Evolutionary conservation across 2,113 vertebrate genomes (phyloP).

Genomic region (Caranx ignobilis): DNA sequence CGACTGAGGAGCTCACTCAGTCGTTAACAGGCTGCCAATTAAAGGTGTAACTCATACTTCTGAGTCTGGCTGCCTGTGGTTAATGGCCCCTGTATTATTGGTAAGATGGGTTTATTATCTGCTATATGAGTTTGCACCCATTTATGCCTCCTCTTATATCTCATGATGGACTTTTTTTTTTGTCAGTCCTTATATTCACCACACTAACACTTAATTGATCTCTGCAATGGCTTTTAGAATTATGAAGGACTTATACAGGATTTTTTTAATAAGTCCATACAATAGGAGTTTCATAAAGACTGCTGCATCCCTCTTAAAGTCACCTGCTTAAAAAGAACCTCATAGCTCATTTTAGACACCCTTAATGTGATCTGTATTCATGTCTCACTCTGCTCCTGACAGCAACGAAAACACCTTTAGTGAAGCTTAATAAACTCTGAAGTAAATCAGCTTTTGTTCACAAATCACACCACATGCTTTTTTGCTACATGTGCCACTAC

Average conservation of each 20-base stretch:
- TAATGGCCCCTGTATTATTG: conserved; percentile 8
- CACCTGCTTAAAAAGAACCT: background rate
- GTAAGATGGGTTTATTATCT: background rate
- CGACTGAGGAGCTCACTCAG: background rate
- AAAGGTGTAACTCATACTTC: conserved; percentile 8
- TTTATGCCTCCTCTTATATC: background rate
- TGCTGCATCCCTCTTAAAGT: background rate
- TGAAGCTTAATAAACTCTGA: background rate
- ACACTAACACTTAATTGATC: background rate
- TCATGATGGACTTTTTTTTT: background rate
- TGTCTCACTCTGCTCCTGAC: too few relatives aligned
- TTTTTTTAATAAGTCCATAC: background rate
- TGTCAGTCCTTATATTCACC: background rate
- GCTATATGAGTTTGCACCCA: background rate
- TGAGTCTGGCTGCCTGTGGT: background rate
- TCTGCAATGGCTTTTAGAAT: background rate
- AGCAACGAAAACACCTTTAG: too few relatives aligned
- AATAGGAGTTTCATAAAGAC: background rate
- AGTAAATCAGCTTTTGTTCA: background rate
- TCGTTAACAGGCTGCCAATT: background rate
- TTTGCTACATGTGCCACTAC: background rate
- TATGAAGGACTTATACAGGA: background rate
- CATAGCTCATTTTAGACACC: background rate
- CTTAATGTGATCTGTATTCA: too few relatives aligned
- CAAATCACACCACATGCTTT: background rate